phyloP scores from a whole-genome alignment of 2,113 vertebrate species.

The Esox niger region DNA sequence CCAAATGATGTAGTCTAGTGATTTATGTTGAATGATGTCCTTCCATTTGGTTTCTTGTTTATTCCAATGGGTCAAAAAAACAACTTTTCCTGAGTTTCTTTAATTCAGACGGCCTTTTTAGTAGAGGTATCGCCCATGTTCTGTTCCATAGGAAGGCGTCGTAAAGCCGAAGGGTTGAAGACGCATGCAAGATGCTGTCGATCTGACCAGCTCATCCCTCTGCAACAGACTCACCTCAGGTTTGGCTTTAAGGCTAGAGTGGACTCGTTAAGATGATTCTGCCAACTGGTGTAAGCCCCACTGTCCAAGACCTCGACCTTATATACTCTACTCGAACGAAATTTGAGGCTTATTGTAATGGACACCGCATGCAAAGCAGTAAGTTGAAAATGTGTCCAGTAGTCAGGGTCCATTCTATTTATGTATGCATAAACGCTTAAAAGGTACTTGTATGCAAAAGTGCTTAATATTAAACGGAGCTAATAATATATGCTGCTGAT shows the following conservation, averaged over 20 bases:
- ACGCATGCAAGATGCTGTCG: slow-evolving; percentile 1
- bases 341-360: slow-evolving; percentile 76
- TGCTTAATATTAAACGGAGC: slow-evolving; percentile 73
- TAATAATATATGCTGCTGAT: slow-evolving; percentile 78
- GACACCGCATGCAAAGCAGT: slow-evolving; percentile 70
- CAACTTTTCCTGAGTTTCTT: slow-evolving; percentile 24
- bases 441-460: slow-evolving; percentile 76
- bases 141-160: slow-evolving; percentile 32
- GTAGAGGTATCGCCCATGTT: slow-evolving; percentile 5
- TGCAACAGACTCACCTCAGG: slow-evolving; percentile 69
- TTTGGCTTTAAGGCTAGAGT: slow-evolving; percentile 58
- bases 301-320: slow-evolving; percentile 47
- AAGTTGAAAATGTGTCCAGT: slow-evolving; percentile 73
- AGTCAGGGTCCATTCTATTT: slow-evolving; percentile 78
- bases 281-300: slow-evolving; percentile 68
- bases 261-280: slow-evolving; percentile 66
- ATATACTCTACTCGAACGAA: slow-evolving; percentile 71
- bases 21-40: slow-evolving; percentile 22
- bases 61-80: slow-evolving; percentile 54
- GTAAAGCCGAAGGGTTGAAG: slow-evolving; percentile 6
- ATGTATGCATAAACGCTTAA: slow-evolving; percentile 79
- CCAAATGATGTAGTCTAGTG: slow-evolving; percentile 51
- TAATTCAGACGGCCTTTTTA: slow-evolving; percentile 34
- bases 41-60: slow-evolving; percentile 43
- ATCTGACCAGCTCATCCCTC: slow-evolving; percentile 37